Evolutionary conservation across 2,888 invertebrate species (phyloP), one percentile per base, ranked within the genome.

Genomic region (Furcula furcula): DNA sequence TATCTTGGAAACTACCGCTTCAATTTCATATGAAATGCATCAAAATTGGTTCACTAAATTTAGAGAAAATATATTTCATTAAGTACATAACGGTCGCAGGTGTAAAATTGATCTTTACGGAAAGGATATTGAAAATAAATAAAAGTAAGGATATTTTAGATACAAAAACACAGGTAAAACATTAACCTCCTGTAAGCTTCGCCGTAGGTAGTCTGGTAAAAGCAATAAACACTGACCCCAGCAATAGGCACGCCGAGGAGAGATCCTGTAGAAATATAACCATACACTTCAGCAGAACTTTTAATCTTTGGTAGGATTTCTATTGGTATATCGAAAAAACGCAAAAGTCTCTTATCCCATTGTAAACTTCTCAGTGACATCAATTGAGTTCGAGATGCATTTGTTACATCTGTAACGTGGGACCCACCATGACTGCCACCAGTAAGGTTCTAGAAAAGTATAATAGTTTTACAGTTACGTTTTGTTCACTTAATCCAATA

Each of bases 391-490:
- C 98, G 91, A 16, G 97, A 97, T 7, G 99, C 99, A 81, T 99
- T 99, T 18, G 98, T 97, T 0, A 98, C 97, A 80, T 99, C 99
- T 0, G 99, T 99, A 0, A 95, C 85, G 73, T 98, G 97, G 4
- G 94, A 80, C 26, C 89, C 89, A 29, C 88, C 89, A 27, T 78
- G 74, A 26, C 63, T 67, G 5, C 91, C 91, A 3, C 92, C 92
- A n/a, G 91, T 91, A 16, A 92, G 75, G 51, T 92, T 92, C 92
- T 91, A 53, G 16, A 76, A 68, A n/a, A n/a, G n/a, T n/a, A n/a
- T n/a, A n/a, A n/a, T n/a, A n/a, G n/a, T n/a, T n/a, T n/a, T n/a
- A n/a, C n/a, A n/a, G n/a, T n/a, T n/a, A n/a, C n/a, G n/a, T n/a
- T n/a, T n/a, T n/a, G n/a, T n/a, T n/a, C n/a, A n/a, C n/a, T n/a